Evolutionary conservation across 2,113 vertebrate species (phyloP), one percentile per base, ranked within the genome.

Genomic region (Malurus alboscapulatus): DNA sequence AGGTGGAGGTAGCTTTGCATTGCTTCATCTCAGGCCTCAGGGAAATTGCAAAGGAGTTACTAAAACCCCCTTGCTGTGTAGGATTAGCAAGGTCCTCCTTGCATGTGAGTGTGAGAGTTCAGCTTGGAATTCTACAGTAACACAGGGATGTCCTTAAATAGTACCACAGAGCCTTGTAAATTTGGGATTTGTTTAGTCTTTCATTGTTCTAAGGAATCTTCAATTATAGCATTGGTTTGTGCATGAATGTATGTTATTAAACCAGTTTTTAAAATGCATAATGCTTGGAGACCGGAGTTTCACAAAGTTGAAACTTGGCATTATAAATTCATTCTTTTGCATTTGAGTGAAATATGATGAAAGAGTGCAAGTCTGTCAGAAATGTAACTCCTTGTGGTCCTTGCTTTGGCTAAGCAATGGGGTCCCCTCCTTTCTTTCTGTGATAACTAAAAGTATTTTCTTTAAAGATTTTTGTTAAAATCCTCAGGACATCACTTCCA

Each of bases 151-250:
- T 71, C 92, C 77, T 84, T 92, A 93, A 94, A 93, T 94, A 86
- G 94, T 57, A 71, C 69, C 57, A 34, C 4, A 14, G 61, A 88
- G 86, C 65, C 58, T 78, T 92, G 68, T 78, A 90, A 93, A 94
- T 90, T 81, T 74, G 80, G 61, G 48, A 81, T 81, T 88, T 84
- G 76, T 92, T 94, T 81, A 92, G 90, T 7, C 87, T 96, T 86
- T 90, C 72, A 94, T 96, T 96, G 86, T 96, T 94, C 61, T 78
- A 53, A 92, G 84, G 83, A 90, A 81, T 96, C 61, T 84, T 53
- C 83, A 94, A 53, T 96, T 94, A 78, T 25, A 63, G 10, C 61
- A 34, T 53, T 93, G 86, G 65, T 88, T 93, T 92, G 66, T 40
- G 13, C 65, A 59, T 63, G 76, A 75, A 87, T 84, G 80, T 87